phyloP scores from a whole-genome alignment of 2,888 invertebrate species.

The Phengaris arion region DNA sequence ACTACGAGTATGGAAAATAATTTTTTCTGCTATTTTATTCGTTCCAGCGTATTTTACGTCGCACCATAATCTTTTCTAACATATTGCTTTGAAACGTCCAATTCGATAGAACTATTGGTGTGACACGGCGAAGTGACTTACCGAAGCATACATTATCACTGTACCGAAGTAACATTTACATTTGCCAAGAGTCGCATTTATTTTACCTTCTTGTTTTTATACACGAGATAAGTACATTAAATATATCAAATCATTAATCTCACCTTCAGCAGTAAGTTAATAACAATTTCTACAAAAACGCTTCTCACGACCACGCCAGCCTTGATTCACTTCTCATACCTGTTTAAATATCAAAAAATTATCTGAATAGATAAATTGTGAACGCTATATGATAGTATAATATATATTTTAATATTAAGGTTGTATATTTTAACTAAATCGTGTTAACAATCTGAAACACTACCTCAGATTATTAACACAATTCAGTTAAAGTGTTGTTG shows the following conservation, averaged over 20 bases:
- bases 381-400: background rate
- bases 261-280: constrained; percentile 21
- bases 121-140: background rate
- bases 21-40: no score
- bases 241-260: constrained; percentile 19
- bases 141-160: no score
- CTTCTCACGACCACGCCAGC: constrained; percentile 21
- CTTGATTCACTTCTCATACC: constrained; percentile 25
- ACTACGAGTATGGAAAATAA: no score
- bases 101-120: background rate
- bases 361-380: constrained; percentile 11
- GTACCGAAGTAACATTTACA: background rate
- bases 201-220: background rate
- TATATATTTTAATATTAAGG: background rate
- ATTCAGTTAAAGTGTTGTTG: no score
- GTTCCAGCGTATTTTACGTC: no score
- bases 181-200: background rate
- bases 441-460: no score
- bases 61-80: no score
- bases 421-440: no score
- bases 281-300: constrained; percentile 27
- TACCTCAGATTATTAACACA: no score
- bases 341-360: constrained; percentile 25
- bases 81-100: no score
- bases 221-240: background rate